Evolutionary conservation across 2,113 vertebrate species (phyloP).

Genomic region (Pelodiscus sinensis): DNA sequence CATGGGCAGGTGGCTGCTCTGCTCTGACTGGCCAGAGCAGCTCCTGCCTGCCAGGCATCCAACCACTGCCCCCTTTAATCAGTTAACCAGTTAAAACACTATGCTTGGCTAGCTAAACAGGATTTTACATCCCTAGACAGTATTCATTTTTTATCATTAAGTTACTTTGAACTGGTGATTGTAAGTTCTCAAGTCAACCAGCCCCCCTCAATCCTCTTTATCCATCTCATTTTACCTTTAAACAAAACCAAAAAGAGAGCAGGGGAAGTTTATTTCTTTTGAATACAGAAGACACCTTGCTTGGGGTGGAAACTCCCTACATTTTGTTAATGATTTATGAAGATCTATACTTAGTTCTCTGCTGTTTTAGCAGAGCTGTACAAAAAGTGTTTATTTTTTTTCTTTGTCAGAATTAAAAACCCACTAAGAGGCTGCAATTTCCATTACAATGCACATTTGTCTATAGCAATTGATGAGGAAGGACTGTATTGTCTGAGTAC

Average conservation of each 20-base stretch:
- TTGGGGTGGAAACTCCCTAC: slow-evolving; percentile 8
- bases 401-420: not conserved
- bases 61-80: too few species aligned
- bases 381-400: not conserved
- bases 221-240: slow-evolving; percentile 26
- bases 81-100: too few species aligned
- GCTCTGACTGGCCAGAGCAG: too few species aligned
- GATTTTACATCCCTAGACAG: too few species aligned
- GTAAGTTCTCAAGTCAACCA: not conserved
- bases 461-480: slow-evolving; percentile 13
- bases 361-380: not conserved
- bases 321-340: slow-evolving; percentile 46
- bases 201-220: not conserved
- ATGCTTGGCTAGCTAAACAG: too few species aligned
- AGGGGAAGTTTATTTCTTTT: not conserved
- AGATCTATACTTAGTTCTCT: not conserved
- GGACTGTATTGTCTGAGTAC: not conserved
- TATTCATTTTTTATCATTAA: too few species aligned
- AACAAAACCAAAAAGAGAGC: not conserved
- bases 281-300: slow-evolving; percentile 8
- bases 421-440: not conserved
- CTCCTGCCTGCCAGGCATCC: too few species aligned
- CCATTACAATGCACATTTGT: not conserved
- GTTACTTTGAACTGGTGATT: too few species aligned
- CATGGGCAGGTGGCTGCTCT: too few species aligned